These are phyloP conservation scores for Oreochromis tanganicae DNA, from an alignment of 2,113 vertebrate genomes.

Conservation along the genomic window DNA sequence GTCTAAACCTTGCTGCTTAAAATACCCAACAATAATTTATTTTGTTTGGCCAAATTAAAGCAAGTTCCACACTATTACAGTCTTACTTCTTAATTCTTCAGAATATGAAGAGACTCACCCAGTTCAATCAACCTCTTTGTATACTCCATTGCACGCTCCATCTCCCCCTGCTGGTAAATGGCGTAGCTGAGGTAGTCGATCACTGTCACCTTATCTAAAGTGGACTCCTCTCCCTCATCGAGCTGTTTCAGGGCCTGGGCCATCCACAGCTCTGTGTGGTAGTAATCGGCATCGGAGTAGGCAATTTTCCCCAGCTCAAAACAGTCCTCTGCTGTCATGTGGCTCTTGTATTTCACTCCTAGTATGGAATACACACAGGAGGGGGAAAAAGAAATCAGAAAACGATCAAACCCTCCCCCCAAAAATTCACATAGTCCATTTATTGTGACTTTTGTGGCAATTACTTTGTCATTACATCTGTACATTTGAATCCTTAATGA, in stretches of 20 bases:
- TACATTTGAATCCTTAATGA: not conserved
- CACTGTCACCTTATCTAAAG: slow-evolving; percentile 81
- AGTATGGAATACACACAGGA: not conserved
- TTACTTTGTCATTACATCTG: not conserved
- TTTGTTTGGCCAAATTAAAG: not conserved
- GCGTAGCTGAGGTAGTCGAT: slow-evolving; percentile 78
- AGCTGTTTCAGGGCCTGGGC: slow-evolving; percentile 87
- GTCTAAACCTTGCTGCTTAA: not conserved
- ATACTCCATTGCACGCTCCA: slow-evolving; percentile 73
- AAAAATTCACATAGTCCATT: not conserved
- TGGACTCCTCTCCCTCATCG: slow-evolving; percentile 86
- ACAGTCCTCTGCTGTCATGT: slow-evolving; percentile 91
- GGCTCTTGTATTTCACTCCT: slow-evolving; percentile 90
- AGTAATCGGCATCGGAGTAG: slow-evolving; percentile 92
- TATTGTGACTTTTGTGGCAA: not conserved
- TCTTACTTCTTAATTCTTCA: not conserved
- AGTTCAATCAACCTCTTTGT: slow-evolving; percentile 89
- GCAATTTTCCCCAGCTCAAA: slow-evolving; percentile 94
- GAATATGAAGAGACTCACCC: slow-evolving; percentile 69
- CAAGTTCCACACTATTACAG: not conserved
- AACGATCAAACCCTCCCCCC: not conserved
- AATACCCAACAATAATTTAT: not conserved
- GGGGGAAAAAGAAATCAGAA: not conserved
- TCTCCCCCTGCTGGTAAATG: slow-evolving; percentile 76
- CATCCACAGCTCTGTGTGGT: slow-evolving; percentile 98